Percentiles rank a stretch among this genome's conserved stretches.
Conservation (phyloP, 1,140 invertebrate species). For the Platorchestia sp. region DNA sequence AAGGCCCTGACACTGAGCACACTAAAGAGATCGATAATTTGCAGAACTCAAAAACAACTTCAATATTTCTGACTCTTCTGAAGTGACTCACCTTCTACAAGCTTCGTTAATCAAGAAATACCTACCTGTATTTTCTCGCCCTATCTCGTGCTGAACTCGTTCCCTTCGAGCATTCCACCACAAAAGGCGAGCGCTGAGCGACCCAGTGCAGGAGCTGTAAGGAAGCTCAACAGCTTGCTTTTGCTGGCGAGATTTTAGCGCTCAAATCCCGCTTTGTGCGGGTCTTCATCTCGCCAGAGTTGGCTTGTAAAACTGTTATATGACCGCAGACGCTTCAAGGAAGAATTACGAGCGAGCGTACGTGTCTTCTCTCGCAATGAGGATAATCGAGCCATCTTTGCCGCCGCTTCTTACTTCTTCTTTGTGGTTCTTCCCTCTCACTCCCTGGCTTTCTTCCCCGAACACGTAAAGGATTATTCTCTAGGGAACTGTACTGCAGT, state of each 20-base stretch:
- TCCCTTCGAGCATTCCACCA: not conserved
- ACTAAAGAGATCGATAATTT: not conserved
- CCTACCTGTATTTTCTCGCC: not conserved
- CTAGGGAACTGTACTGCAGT: not conserved
- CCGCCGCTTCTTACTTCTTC: not conserved
- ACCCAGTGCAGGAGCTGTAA: too few species aligned
- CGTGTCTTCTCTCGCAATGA: constrained; percentile 52
- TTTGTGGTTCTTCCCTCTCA: not conserved
- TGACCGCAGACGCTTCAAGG: constrained; percentile 41
- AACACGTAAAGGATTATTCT: not conserved
- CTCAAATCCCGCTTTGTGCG: constrained; percentile 26
- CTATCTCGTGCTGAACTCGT: not conserved
- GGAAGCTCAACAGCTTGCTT: constrained; percentile 13
- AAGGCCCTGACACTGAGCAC: not conserved
- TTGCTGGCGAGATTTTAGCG: constrained; percentile 15
- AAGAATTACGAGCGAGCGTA: constrained; percentile 44
- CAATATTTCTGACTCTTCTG: not conserved
- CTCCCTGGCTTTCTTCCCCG: not conserved
- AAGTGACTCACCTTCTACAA: not conserved
- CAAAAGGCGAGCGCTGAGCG: not conserved
- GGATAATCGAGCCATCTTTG: constrained; percentile 39
- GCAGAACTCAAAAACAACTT: not conserved
- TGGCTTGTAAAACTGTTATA: constrained; percentile 53
- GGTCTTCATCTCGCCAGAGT: constrained; percentile 43
- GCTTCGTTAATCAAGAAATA: not conserved